These are phyloP conservation scores for Cordilura impudica DNA, from an alignment of 2,888 invertebrate genomes.

Conservation along the genomic window DNA sequence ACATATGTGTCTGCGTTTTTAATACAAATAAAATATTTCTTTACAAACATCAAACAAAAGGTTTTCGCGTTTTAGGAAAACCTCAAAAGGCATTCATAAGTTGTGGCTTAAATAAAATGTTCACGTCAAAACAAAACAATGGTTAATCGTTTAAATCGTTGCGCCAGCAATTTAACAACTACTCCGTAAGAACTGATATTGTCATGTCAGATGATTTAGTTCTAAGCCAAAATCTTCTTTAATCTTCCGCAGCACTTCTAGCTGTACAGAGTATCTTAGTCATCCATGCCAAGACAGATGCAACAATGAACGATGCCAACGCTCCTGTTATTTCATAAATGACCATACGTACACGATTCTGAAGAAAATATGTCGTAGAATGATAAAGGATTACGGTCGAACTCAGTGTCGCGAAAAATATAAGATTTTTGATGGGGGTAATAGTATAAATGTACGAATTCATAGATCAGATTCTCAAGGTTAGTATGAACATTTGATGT, in stretches of 20 bases:
- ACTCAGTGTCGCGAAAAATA: constrained; percentile 69
- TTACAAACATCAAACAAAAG: not conserved
- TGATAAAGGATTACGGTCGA: constrained; percentile 68
- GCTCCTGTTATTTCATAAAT: constrained; percentile 66
- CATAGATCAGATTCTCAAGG: constrained; percentile 48
- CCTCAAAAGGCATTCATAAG: not conserved
- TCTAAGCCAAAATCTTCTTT: no score
- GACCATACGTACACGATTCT: constrained; percentile 69
- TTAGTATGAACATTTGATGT: not conserved
- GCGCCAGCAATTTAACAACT: not conserved
- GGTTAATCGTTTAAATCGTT: constrained; percentile 5
- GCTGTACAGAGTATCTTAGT: constrained; percentile 65
- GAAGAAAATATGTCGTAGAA: constrained; percentile 71
- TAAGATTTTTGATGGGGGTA: constrained; percentile 71
- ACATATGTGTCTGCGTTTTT: not conserved
- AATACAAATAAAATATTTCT: not conserved
- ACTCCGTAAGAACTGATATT: not conserved
- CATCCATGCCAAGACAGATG: constrained; percentile 60
- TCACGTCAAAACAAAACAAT: constrained; percentile 10
- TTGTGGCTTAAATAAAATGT: not conserved
- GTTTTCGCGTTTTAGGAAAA: not conserved
- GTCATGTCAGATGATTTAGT: not conserved
- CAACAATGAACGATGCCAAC: constrained; percentile 50
- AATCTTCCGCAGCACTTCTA: constrained; percentile 66
- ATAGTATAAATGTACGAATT: constrained; percentile 66